Percentiles rank a stretch among this genome's conserved stretches.
These are phyloP conservation scores for Typhlomys cinereus DNA, from an alignment of 2,113 vertebrate genomes.

Conservation along the genomic window DNA sequence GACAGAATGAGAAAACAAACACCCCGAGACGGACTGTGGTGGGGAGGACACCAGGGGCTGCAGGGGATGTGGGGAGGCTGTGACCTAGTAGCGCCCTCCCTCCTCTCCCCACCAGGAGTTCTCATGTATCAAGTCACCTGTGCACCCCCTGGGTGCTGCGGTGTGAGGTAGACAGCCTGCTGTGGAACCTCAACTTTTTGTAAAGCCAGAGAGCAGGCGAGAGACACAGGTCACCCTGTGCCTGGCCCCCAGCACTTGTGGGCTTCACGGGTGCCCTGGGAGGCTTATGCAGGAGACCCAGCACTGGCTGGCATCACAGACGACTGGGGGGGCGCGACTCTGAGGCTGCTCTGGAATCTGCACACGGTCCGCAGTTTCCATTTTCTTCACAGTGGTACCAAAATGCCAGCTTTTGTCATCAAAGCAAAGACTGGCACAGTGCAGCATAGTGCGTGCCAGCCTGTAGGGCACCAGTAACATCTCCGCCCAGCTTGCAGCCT, in stretches of 20 bases:
- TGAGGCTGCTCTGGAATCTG: fast-evolving
- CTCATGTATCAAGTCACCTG: background rate
- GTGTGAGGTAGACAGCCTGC: background rate
- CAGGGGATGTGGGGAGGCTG: background rate
- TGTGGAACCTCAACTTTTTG: background rate
- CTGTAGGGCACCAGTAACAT: background rate
- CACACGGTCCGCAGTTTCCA: fast-evolving
- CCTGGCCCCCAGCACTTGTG: fast-evolving
- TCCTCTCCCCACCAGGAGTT: background rate
- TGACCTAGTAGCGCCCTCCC: background rate
- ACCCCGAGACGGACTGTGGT: background rate
- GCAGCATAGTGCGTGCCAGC: fast-evolving
- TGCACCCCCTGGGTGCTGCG: fast-evolving
- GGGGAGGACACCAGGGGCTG: background rate
- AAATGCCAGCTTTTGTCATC: background rate
- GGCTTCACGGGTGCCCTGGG: background rate
- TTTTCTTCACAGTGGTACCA: background rate
- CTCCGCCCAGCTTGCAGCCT: background rate
- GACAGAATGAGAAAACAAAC: background rate
- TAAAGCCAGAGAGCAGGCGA: background rate
- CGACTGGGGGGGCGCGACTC: fast-evolving
- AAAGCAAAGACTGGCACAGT: background rate
- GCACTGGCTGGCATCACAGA: background rate
- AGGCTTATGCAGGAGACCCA: fast-evolving
- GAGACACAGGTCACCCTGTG: background rate